Base-by-base conservation (phyloP, 2,797 vertebrate genomes). In the Hipposideros larvatus region DNA sequence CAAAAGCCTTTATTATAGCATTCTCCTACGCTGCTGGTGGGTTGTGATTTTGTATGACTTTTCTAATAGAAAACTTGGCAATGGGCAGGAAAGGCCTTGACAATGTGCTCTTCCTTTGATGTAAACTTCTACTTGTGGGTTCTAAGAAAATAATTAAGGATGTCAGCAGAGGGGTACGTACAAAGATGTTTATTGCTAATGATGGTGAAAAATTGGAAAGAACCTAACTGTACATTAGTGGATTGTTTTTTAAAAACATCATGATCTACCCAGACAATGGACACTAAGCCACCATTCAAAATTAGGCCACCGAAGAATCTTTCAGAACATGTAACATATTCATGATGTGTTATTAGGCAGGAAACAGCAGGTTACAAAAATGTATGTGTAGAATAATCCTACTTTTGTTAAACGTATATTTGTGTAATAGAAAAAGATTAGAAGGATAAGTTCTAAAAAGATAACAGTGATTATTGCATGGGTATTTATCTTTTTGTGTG, bases 31-130 rank as follows among this genome's bases (percentile, higher is more conserved):
- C 46, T 61, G 68, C 92, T 37, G 28, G 31, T 83, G 59, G 46
- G 28, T 55, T 78, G 94, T 68, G 77, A 70, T 51, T 75, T 87
- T 80, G 48, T 46, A 48, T 19, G 70, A 82, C 34, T 89, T 88
- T 48, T 73, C 43, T 94, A 86, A 93, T 57, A 65, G 55, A 43
- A 92, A 93, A 91, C 75, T 89, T 90, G 79, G 86, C 89, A 66
- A 31, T 16, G 63, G 9, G 59, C 15, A 75, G 34, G 63, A 82
- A 68, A 83, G 70, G 65, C 26, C 59, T 53, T 6, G 28, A 96
- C 48, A n/a, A 48, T 3, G n/a, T 34, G 48, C 18, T 96, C 24
- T 90, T 93, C 31, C 65, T 95, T n/a, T 31, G 63, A 82, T 31
- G 48, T 28, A 68, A 74, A 85, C 51, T 83, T 96, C 55, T 75